A percentile compares a stretch with the other conserved stretches of the same genome.
Conservation (phyloP, 2,888 invertebrate genomes). For the Erynnis tages region DNA sequence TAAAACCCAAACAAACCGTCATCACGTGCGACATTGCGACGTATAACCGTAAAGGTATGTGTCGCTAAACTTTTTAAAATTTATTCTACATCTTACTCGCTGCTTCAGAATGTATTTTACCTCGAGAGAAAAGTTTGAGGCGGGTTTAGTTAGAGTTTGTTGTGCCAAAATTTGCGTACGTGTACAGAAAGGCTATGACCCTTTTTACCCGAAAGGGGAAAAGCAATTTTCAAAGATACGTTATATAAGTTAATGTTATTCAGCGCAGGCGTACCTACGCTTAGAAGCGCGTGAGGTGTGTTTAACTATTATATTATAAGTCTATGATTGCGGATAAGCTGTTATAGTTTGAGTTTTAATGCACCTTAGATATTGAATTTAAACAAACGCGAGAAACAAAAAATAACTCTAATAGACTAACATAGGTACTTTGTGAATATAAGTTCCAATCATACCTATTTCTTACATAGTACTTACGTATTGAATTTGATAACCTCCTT, state of each 20-base stretch:
- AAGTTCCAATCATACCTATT: too few relatives aligned
- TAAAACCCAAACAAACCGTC: too few relatives aligned
- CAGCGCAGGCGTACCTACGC: neutral
- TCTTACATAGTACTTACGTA: too few relatives aligned
- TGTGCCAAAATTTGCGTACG: constrained; percentile 31
- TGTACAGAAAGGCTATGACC: constrained; percentile 21
- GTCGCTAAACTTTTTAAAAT: neutral
- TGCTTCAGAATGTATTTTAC: constrained; percentile 10
- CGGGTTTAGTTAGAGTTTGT: constrained; percentile 29
- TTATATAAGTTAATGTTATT: constrained; percentile 3
- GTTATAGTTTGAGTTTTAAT: too few relatives aligned
- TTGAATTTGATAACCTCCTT: too few relatives aligned
- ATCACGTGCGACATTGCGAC: neutral
- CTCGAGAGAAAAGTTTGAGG: constrained; percentile 19
- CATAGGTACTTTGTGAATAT: too few relatives aligned
- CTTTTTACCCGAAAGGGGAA: constrained; percentile 19
- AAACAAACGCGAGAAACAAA: too few relatives aligned
- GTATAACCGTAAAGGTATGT: neutral
- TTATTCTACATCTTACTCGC: constrained; percentile 13
- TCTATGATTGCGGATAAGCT: too few relatives aligned
- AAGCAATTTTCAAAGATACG: constrained; percentile 12
- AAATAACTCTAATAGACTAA: too few relatives aligned
- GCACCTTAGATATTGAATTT: too few relatives aligned
- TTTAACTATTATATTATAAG: too few relatives aligned
- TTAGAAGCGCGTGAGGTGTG: neutral